These are phyloP conservation scores for Lasioglossum albipes DNA, from an alignment of 1,140 invertebrate genomes.

Conservation along the genomic window DNA sequence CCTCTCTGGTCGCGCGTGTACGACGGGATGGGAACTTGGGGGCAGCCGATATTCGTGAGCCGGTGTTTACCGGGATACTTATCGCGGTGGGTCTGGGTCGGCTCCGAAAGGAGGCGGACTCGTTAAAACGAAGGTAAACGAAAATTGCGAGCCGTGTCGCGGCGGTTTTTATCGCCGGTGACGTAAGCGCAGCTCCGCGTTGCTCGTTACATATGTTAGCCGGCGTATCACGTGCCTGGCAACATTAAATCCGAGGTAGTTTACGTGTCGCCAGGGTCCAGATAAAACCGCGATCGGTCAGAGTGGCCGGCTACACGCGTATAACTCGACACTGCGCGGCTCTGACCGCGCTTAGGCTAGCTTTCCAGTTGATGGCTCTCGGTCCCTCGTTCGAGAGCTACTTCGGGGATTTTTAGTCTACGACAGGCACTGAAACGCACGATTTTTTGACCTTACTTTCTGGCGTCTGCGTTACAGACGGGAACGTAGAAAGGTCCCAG, in stretches of 20 bases:
- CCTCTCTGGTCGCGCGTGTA: too few species aligned
- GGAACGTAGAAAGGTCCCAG: too few species aligned
- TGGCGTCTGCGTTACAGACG: too few species aligned
- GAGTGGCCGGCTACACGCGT: not conserved
- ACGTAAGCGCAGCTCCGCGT: not conserved
- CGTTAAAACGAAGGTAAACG: slow-evolving; percentile 17
- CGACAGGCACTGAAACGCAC: too few species aligned
- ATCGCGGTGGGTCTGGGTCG: not conserved
- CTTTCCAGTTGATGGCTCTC: too few species aligned
- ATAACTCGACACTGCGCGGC: too few species aligned
- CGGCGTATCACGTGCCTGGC: slow-evolving; percentile 17
- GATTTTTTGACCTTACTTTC: too few species aligned
- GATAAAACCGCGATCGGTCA: slow-evolving; percentile 30
- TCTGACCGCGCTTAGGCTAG: too few species aligned
- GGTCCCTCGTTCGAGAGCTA: too few species aligned
- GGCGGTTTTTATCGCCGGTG: slow-evolving; percentile 25
- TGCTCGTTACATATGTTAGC: slow-evolving; percentile 28
- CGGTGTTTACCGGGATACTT: slow-evolving; percentile 2
- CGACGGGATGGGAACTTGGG: not conserved
- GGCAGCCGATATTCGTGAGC: not conserved
- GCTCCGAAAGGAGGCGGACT: not conserved
- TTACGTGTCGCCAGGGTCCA: slow-evolving; percentile 5
- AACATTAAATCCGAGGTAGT: slow-evolving; percentile 20
- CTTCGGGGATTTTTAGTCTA: too few species aligned
- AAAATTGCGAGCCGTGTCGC: slow-evolving; percentile 28